Evolutionary conservation across 2,888 invertebrate species (phyloP), one percentile per base, ranked within the genome.

Genomic region (Ptychoptera contaminata): DNA sequence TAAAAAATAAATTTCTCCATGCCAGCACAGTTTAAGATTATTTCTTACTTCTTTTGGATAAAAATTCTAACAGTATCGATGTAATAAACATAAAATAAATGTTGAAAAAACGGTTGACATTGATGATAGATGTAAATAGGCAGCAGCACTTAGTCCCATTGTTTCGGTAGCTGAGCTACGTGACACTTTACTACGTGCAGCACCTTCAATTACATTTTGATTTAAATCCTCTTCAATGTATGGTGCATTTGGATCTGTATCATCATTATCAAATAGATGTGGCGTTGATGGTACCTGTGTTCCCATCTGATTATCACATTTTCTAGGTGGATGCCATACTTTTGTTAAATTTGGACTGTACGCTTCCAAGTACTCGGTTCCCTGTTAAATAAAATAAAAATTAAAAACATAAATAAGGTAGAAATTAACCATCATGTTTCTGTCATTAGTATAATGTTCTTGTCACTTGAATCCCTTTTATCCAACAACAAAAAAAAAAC

Each of bases 131-230:
- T 23, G 23, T 23, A 23, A 7, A 23, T 23, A 23, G 23, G 23
- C 23, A 23, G 23, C 23, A 23, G 23, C 23, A 57, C 68, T 72
- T 46, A 70, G 58, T 40, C 72, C 69, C 46, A 74, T 68, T 47
- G 72, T 70, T 54, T 74, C 74, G n/a, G 68, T 71, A 11, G 73
- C 71, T 50, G 69, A 70, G 53, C 71, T 71, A 36, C 76, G 67
- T 43, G 74, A 76, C 36, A 73, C 72, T 60, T 73, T 73, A 55
- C 74, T 77, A 36, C 74, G 53, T 45, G 65, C 62, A 30, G 64
- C 63, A 44, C 63, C 65, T 53, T 65, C 65, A 49, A 65, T 64
- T 47, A 63, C 58, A 47, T 63, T 63, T 53, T 62, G 63, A 52
- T 58, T 62, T 54, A 62, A 48, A 42, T 50, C 48, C 15, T 51